Base-by-base conservation (phyloP, 1,140 invertebrate species). In the Leptinotarsa defecta region DNA sequence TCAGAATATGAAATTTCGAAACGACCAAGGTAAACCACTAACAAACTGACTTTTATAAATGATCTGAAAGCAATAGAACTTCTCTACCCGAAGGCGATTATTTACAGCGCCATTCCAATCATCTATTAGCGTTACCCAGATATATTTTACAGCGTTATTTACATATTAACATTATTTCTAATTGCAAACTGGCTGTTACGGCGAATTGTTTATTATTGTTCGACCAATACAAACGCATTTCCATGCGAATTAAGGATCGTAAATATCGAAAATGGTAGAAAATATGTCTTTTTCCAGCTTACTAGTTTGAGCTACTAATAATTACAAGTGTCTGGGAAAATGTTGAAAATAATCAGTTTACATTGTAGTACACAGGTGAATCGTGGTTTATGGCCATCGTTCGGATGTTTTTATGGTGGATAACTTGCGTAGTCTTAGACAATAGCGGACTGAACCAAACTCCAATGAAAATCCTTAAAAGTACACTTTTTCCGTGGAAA, bases 111-210 rank as follows among this genome's bases (percentile, higher is more conserved):
- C 15, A 57, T n/a, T 57, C 52, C 15, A 57, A 57, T 57, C n/a
- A 57, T 57, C 52, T 57, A 57, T 57, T 15, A 57, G 52, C 13
- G 52, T 57, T 57, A n/a, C 52, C 52, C 52, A 57, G 52, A 57
- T 57, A 57, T 57, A 57, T 57, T 57, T 57, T 57, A 57, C n/a
- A 57, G 52, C 52, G 52, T 57, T 57, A 57, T 57, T 19, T 19
- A 57, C 52, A 57, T 57, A 57, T 57, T 15, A 57, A 57, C 52
- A 57, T 57, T 57, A 57, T 19, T 57, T 57, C 52, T 57, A 57
- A 57, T 57, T 57, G 52, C 34, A 43, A 43, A 43, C 52, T 57
- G 52, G 52, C 52, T 4, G 52, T 57, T 57, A 57, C 15, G n/a
- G 52, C n/a, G 15, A 19, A 57, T 57, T 57, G 52, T 57, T 57